A percentile compares a stretch with the other conserved stretches of the same genome.
Evolutionary conservation across 2,113 vertebrate species (phyloP).

Genomic region (Rhinichthys klamathensis): DNA sequence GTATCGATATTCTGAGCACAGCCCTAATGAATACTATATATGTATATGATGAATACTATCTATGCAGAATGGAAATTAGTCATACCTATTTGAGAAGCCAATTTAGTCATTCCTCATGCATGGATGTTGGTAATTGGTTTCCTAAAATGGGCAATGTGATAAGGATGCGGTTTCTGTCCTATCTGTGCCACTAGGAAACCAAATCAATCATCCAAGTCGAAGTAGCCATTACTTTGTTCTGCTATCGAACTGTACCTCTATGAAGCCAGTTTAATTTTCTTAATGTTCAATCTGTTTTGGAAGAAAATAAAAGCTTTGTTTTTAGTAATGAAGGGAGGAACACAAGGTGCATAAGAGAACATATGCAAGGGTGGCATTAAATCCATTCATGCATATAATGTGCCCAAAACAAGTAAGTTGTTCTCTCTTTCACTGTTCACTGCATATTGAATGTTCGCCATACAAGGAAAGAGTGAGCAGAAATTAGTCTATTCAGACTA

Average conservation of each 20-base stretch:
- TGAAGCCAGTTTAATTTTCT: conserved; percentile 2
- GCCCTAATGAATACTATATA: too few species aligned
- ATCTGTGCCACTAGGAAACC: conserved; percentile 8
- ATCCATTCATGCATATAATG: neutral
- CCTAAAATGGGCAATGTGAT: neutral
- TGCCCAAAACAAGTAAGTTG: neutral
- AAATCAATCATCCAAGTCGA: conserved; percentile 13
- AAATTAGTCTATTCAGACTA: neutral
- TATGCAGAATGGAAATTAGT: conserved; percentile 9
- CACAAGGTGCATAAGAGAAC: neutral
- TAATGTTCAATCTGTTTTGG: neutral
- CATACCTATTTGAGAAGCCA: neutral
- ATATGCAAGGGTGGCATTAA: neutral
- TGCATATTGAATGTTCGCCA: neutral
- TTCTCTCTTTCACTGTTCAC: conserved; percentile 1
- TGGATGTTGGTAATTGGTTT: conserved; percentile 17
- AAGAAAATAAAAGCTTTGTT: conserved; percentile 22
- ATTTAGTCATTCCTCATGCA: conserved; percentile 16
- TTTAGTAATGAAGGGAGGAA: neutral
- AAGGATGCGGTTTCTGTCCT: conserved; percentile 15
- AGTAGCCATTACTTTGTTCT: conserved; percentile 25
- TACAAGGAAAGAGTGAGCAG: conserved; percentile 1
- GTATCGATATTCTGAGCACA: too few species aligned
- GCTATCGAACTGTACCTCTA: neutral
- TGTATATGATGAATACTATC: neutral